Conservation (phyloP, 2,888 invertebrate species). For the Neoscelio sp. region DNA sequence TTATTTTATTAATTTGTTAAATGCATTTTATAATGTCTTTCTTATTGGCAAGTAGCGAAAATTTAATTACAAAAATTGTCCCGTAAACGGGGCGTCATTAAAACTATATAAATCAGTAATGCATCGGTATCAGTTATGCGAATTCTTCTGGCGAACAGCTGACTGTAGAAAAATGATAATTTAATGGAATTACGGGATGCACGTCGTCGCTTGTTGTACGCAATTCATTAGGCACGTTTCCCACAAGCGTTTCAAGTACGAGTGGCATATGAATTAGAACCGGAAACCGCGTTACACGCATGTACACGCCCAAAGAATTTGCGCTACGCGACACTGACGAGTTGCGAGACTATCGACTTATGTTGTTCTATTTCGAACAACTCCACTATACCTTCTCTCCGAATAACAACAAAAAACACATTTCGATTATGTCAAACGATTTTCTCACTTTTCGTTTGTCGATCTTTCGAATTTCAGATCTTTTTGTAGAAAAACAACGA, state of each 20-base stretch:
- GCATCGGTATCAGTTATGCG: too few relatives aligned
- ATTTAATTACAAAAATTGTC: conserved; percentile 27
- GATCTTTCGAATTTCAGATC: too few relatives aligned
- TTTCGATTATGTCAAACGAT: too few relatives aligned
- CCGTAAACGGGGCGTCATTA: conserved; percentile 12
- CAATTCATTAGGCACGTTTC: conserved; percentile 65
- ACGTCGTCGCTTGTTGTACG: conserved; percentile 43
- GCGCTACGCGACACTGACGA: conserved; percentile 49
- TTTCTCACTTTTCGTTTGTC: too few relatives aligned
- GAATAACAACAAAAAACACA: too few relatives aligned
- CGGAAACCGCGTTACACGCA: conserved; percentile 64
- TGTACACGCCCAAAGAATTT: conserved; percentile 56
- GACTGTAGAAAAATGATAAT: conserved; percentile 57
- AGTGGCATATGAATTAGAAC: conserved; percentile 61
- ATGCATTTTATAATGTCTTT: neutral
- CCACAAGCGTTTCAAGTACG: conserved; percentile 64
- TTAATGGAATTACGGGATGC: conserved; percentile 60
- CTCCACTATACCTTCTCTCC: too few relatives aligned
- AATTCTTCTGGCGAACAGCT: conserved; percentile 37
- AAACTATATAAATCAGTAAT: conserved; percentile 37
- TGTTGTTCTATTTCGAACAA: conserved; percentile 50
- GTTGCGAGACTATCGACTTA: conserved; percentile 57
- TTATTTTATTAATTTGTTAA: too few relatives aligned
- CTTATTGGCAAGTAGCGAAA: conserved; percentile 5
- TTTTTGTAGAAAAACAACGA: too few relatives aligned